Evolutionary conservation across 2,113 vertebrate species (phyloP).

Genomic region (Burhinus oedicnemus): DNA sequence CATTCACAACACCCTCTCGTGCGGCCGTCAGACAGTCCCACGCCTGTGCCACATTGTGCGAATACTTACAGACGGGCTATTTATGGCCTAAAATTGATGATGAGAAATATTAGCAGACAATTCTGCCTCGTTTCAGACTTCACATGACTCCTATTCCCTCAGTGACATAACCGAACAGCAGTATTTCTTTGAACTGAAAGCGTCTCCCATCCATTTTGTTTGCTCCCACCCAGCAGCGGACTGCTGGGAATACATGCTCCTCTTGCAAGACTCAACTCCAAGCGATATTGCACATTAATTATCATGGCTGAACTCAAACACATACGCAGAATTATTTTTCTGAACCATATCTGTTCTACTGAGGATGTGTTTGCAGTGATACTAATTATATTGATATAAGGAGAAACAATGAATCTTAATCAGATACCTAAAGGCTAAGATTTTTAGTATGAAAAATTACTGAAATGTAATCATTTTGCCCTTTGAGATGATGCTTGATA

Average conservation of each 20-base stretch:
- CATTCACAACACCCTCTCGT: background rate
- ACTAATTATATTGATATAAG: slow-evolving; percentile 30
- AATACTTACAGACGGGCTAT: background rate
- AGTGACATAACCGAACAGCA: background rate
- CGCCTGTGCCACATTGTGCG: fast-evolving
- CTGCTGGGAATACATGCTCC: background rate
- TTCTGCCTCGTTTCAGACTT: background rate
- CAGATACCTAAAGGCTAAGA: slow-evolving; percentile 17
- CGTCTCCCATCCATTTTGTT: background rate
- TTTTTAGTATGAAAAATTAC: background rate
- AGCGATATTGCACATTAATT: background rate
- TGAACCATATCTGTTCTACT: background rate
- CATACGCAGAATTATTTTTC: background rate
- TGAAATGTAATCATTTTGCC: slow-evolving; percentile 8
- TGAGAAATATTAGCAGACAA: background rate
- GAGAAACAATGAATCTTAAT: background rate
- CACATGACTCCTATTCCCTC: background rate
- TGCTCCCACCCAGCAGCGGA: background rate
- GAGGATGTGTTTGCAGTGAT: background rate
- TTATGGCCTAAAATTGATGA: background rate
- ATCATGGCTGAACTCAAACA: background rate
- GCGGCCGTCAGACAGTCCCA: background rate
- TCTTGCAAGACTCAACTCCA: background rate
- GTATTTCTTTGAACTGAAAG: background rate
- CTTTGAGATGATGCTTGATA: slow-evolving; percentile 12